Percentiles rank a stretch among this genome's conserved stretches.
Conservation (phyloP, 2,113 vertebrate species). For the Hippopotamus amphibius region DNA sequence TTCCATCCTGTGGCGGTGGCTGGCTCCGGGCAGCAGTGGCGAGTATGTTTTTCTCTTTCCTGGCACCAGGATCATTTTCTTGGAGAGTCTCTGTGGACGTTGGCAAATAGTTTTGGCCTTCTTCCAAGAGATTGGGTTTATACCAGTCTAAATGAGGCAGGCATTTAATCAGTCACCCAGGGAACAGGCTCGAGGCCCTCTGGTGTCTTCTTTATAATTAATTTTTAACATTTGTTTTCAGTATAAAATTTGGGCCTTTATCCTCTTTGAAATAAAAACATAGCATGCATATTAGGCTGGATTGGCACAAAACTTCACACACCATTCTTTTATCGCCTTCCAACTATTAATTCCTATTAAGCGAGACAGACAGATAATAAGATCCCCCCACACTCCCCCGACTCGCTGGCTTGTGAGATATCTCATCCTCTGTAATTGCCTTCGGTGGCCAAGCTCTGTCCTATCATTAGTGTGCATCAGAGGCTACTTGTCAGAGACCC, state of each 20-base stretch:
- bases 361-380: constrained; percentile 64
- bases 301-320: constrained; percentile 80
- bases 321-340: constrained; percentile 80
- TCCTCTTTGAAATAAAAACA: constrained; percentile 79
- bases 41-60: constrained; percentile 76
- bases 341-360: constrained; percentile 74
- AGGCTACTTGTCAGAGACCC: constrained; percentile 41
- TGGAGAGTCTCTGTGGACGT: constrained; percentile 79
- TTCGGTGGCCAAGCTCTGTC: constrained; percentile 69
- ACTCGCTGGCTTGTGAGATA: constrained; percentile 29
- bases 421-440: constrained; percentile 72
- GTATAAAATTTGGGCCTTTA: constrained; percentile 81
- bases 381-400: constrained; percentile 16
- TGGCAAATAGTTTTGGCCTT: constrained; percentile 84
- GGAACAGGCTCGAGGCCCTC: constrained; percentile 85
- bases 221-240: constrained; percentile 83
- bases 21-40: constrained; percentile 73
- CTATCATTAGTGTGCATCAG: constrained; percentile 71
- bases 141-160: constrained; percentile 84
- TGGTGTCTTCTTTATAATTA: constrained; percentile 86
- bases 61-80: constrained; percentile 82
- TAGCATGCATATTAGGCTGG: constrained; percentile 59
- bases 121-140: constrained; percentile 82
- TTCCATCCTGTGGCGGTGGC: constrained; percentile 16
- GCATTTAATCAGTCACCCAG: constrained; percentile 87